These are phyloP conservation scores for Diabrotica undecimpunctata DNA, from an alignment of 1,140 invertebrate species.

Conservation along the genomic window DNA sequence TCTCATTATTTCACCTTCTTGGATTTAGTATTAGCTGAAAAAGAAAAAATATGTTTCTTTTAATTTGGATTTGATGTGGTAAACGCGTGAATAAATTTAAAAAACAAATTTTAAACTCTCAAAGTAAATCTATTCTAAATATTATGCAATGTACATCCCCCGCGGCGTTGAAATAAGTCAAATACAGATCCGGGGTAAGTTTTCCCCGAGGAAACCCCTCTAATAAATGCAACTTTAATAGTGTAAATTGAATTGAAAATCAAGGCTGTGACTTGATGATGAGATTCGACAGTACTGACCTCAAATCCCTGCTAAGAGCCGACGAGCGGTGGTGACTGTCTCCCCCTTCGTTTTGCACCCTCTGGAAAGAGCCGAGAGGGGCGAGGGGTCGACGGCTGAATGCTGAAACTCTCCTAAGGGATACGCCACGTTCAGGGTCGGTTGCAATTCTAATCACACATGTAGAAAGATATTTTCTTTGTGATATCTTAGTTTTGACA, in stretches of 20 bases:
- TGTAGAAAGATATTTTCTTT: too few relatives aligned
- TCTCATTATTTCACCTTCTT: too few relatives aligned
- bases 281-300: slow-evolving; percentile 44
- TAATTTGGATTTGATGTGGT: too few relatives aligned
- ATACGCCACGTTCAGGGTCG: neutral
- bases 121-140: neutral
- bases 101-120: too few relatives aligned
- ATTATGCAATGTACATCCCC: neutral
- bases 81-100: too few relatives aligned
- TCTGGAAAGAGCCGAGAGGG: slow-evolving; percentile 2
- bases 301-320: slow-evolving; percentile 42
- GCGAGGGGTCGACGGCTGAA: slow-evolving; percentile 8
- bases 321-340: slow-evolving; percentile 11
- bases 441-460: neutral
- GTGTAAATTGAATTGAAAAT: slow-evolving; percentile 41
- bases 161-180: neutral
- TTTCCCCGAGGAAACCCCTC: slow-evolving; percentile 21
- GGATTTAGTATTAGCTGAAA: too few relatives aligned
- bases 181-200: slow-evolving; percentile 5
- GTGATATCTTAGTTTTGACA: too few relatives aligned
- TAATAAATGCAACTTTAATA: slow-evolving; percentile 40
- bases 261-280: slow-evolving; percentile 44
- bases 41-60: too few relatives aligned
- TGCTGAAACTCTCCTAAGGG: neutral
- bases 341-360: slow-evolving; percentile 24